Conservation (phyloP, 2,888 invertebrate genomes). For the Empis stercorea region DNA sequence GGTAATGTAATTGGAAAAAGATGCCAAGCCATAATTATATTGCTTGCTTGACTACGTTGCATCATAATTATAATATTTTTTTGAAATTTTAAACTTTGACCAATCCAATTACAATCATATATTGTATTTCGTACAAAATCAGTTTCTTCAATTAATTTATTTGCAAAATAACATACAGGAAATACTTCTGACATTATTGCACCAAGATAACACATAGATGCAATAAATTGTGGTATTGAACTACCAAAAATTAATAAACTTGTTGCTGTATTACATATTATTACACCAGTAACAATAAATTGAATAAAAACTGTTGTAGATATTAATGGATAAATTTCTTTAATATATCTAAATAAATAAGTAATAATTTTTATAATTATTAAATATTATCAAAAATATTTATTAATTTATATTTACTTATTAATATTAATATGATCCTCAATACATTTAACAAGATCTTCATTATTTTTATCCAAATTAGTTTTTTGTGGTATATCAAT, state of each 20-base stretch:
- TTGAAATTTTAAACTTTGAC: background rate
- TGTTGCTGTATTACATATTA: slow-evolving; percentile 16
- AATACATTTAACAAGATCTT: background rate
- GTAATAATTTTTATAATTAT: too few species aligned
- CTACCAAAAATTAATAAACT: slow-evolving; percentile 18
- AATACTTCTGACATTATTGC: slow-evolving; percentile 16
- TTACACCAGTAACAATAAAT: slow-evolving; percentile 15
- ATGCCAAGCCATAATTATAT: background rate
- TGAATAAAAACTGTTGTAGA: slow-evolving; percentile 19
- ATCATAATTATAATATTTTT: background rate
- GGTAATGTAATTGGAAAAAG: background rate
- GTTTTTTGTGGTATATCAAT: background rate
- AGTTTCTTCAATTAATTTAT: slow-evolving; percentile 15
- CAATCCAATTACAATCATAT: slow-evolving; percentile 1
- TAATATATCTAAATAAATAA: slow-evolving; percentile 7
- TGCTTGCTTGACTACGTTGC: background rate
- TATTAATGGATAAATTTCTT: slow-evolving; percentile 14
- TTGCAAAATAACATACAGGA: slow-evolving; percentile 18
- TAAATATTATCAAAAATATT: too few species aligned
- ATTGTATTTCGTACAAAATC: slow-evolving; percentile 8
- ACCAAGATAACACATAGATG: slow-evolving; percentile 13
- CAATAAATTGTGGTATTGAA: slow-evolving; percentile 12
- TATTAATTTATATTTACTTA: background rate
- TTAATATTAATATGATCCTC: slow-evolving; percentile 1
- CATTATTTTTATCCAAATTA: background rate